Conservation (phyloP, 2,888 invertebrate species). For the Drosophila cognata region DNA sequence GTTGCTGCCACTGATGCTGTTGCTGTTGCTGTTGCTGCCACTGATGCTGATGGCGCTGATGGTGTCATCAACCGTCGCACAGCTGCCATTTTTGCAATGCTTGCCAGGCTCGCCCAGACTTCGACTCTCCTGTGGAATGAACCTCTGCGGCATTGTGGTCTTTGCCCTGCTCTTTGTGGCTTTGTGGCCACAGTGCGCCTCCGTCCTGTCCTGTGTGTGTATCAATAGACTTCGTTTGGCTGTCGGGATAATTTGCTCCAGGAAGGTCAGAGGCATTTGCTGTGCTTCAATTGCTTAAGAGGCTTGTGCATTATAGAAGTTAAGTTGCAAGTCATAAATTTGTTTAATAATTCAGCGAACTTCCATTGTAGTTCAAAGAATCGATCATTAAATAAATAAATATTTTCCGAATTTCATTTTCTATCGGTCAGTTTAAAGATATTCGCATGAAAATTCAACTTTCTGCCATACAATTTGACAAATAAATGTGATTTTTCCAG, state of each 20-base stretch:
- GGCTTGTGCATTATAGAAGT: conserved; percentile 9
- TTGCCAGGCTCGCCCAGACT: conserved; percentile 11
- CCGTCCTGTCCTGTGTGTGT: conserved; percentile 44
- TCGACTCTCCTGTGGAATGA: conserved; percentile 22
- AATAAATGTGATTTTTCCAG: neutral
- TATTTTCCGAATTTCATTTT: neutral
- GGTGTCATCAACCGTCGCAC: conserved; percentile 16
- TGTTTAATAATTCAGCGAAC: neutral
- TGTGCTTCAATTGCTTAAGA: neutral
- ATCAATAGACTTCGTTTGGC: conserved; percentile 68
- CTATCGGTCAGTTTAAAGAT: neutral
- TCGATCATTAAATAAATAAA: neutral
- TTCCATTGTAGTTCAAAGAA: neutral
- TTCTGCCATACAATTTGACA: neutral
- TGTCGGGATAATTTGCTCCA: conserved; percentile 53
- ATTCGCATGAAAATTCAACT: neutral
- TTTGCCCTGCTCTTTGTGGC: conserved; percentile 61
- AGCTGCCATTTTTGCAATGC: conserved; percentile 14
- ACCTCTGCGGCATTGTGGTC: conserved; percentile 66
- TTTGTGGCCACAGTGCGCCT: conserved; percentile 34
- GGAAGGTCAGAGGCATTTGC: neutral
- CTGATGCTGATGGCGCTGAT: neutral
- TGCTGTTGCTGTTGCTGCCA: neutral
- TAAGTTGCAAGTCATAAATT: neutral
- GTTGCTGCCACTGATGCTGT: conserved; percentile 3